Evolutionary conservation across 2,797 vertebrate species (phyloP).

Genomic region (Cephalopachus bancanus): DNA sequence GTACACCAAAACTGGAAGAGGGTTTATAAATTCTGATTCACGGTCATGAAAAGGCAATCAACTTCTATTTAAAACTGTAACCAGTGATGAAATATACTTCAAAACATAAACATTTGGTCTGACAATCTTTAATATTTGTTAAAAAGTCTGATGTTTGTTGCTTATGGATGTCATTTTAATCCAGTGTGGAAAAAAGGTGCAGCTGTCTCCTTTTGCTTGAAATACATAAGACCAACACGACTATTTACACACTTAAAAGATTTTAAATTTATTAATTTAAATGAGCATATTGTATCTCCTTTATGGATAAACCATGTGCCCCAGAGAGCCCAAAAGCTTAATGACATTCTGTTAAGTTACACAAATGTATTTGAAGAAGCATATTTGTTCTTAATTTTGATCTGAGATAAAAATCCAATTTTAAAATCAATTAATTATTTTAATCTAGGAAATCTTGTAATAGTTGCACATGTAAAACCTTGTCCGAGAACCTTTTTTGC

Average conservation of each 20-base stretch:
- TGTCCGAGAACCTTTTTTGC: not conserved
- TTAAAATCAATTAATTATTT: constrained; percentile 59
- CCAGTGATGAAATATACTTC: constrained; percentile 82
- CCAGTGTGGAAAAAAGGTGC: constrained; percentile 79
- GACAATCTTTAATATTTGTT: constrained; percentile 82
- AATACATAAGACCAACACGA: constrained; percentile 84
- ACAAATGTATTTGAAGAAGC: constrained; percentile 8
- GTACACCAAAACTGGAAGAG: constrained; percentile 85
- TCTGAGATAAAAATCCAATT: constrained; percentile 58
- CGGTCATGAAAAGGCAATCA: constrained; percentile 82
- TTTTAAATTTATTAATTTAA: constrained; percentile 72
- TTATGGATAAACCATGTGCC: constrained; percentile 43
- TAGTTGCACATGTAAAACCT: not conserved
- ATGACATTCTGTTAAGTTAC: constrained; percentile 34
- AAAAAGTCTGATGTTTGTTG: constrained; percentile 70
- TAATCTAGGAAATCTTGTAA: constrained; percentile 53
- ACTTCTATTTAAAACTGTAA: constrained; percentile 85
- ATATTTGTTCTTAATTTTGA: constrained; percentile 60
- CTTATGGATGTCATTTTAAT: constrained; percentile 76
- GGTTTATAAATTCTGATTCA: constrained; percentile 75
- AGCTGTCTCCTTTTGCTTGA: constrained; percentile 83
- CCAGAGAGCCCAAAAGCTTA: constrained; percentile 52
- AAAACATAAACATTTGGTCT: constrained; percentile 86
- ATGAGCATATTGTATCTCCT: constrained; percentile 62
- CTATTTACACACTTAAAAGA: constrained; percentile 87